Evolutionary conservation across 2,888 invertebrate species (phyloP), one percentile per base, ranked within the genome.

Genomic region (Myopa testacea): DNA sequence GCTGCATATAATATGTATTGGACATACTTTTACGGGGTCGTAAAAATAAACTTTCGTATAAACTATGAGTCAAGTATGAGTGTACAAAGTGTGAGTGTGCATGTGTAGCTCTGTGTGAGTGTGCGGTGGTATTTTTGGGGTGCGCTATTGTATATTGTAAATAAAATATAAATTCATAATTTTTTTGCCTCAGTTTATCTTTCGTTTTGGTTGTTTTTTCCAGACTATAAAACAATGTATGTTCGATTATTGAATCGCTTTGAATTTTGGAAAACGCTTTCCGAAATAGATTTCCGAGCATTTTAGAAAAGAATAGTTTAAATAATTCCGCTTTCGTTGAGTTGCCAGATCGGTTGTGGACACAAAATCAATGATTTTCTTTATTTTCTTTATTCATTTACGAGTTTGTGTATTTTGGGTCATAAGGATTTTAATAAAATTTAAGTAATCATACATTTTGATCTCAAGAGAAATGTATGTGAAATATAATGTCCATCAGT

Each of bases 1-100:
- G 45, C 83, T 81, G 80, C 80, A 81, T 84, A 81, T 85, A 82
- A 85, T 85, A 85, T 83, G 84, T 84, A 84, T 85, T 82, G 84
- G 83, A 85, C 84, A 84, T 82, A 84, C 85, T 85, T 84, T 85
- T 84, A 85, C 83, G 80, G 50, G 34, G 40, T 50, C 75, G 67
- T 78, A 74, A 76, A 76, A 73, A 71, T 75, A 45, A 75, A 77
- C 69, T 77, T 77, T 14, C 75, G n/a, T 75, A 77, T 77, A 71
- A 75, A 75, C 55, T 75, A 26, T 72, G 40, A 38, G 58, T 14
- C 58, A 12, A 65, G 37, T 75, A n/a, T 26, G 40, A 38, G 60
- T 72, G 52, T 14, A 14, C 14, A n/a, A 38, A n/a, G 8, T 40
- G 50, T 69, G 26, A 50, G n/a, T 45, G 8, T 37, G 38, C 26